Base-by-base conservation (phyloP, 2,797 vertebrate species). In the Megaceryle alcyon region DNA sequence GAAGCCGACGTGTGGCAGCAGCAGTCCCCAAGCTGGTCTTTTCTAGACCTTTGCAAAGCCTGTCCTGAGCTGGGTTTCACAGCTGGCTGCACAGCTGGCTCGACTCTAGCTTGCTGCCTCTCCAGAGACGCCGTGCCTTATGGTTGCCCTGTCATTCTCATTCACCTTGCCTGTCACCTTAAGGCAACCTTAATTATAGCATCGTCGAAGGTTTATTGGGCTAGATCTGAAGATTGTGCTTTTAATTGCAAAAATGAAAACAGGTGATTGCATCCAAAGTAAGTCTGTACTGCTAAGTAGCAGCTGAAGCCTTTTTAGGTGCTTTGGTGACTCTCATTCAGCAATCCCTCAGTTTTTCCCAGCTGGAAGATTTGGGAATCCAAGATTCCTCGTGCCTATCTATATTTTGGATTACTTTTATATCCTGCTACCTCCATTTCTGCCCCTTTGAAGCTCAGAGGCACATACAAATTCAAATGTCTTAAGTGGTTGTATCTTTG, bases 161-260 rank as follows among this genome's bases (percentile, higher is more conserved):
- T 66, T 82, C 94, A 82, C 95, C 86, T 82, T 26, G 86, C 83
- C 83, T 88, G 66, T 73, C 95, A 90, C 88, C 90, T 84, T 56
- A 84, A 95, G 93, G 86, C 93, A 90, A 66, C 31, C 77, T 92
- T 88, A 95, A 92, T 94, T 92, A 88, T 82, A 88, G 79, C 4
- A 10, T 56, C 86, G 17, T n/a, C 17, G 2, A 66, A 84, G 77
- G 63, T 69, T 95, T 92, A 66, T 56, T 86, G 83, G 90, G 79
- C 81, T 29, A 73, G 63, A 64, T 44, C 73, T 90, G 66, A 92
- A 82, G 66, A 70, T 29, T 33, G 56, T 86, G 65, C 64, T 90
- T 90, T 95, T 94, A 93, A 95, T 94, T 92, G 64, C 35, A 79
- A 92, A 95, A 79, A 72, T 4, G 43, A 88, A 95, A 94, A 88